phyloP scores from a whole-genome alignment of 2,113 vertebrate genomes.

The Sclerurus mexicanus region DNA sequence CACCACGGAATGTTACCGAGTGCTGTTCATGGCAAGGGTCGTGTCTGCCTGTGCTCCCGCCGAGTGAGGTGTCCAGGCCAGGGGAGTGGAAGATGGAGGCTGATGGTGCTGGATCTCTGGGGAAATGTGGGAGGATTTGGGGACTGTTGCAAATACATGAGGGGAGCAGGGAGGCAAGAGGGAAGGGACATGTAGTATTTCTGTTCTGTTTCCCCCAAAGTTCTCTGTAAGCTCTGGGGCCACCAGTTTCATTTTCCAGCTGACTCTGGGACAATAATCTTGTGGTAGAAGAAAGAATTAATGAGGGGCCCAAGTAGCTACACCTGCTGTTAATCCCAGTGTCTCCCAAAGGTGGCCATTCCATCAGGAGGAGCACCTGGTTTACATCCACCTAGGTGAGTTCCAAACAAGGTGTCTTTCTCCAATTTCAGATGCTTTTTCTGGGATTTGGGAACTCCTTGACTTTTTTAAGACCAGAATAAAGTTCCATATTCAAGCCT shows the following conservation, averaged over 20 bases:
- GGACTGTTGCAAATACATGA: not conserved
- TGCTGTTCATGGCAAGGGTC: conserved; percentile 66
- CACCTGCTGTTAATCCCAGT: not conserved
- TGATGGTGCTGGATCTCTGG: accelerated
- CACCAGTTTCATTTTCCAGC: not conserved
- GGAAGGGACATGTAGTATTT: not conserved
- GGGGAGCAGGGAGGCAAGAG: not conserved
- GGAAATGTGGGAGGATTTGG: not conserved
- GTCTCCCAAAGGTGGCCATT: not conserved
- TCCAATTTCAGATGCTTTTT: not conserved
- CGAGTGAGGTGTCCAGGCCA: not conserved
- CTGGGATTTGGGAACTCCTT: not conserved
- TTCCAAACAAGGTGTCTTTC: not conserved
- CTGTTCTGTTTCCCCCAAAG: not conserved
- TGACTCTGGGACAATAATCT: not conserved
- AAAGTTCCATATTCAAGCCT: not conserved
- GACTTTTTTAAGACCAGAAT: not conserved
- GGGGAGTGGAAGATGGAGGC: not conserved
- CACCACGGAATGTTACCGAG: conserved; percentile 75
- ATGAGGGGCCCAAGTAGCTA: not conserved
- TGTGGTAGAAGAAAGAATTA: not conserved
- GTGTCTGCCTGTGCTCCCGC: not conserved
- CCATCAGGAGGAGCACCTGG: not conserved
- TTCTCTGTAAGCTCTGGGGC: not conserved
- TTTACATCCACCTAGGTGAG: not conserved